phyloP scores from a whole-genome alignment of 2,797 vertebrate genomes.

The Acestrorhynchus altus region DNA sequence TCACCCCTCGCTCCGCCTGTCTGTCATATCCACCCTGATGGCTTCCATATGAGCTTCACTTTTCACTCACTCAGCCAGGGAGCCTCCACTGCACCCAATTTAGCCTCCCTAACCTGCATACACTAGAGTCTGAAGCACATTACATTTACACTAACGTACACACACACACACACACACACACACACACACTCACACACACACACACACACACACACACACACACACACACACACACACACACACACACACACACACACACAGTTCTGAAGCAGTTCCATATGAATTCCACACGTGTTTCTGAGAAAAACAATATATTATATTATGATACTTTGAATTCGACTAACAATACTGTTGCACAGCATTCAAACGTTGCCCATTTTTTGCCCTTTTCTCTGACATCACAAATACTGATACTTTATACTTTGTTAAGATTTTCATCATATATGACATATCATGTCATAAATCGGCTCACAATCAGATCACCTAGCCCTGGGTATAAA shows the following conservation, averaged over 20 bases:
- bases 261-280: too few relatives aligned
- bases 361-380: too few relatives aligned
- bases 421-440: too few relatives aligned
- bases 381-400: too few relatives aligned
- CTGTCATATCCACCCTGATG: conserved; percentile 24
- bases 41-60: conserved; percentile 8
- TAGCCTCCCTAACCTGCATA: not conserved
- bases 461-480: too few relatives aligned
- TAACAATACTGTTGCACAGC: too few relatives aligned
- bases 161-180: not conserved
- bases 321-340: too few relatives aligned
- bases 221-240: not conserved
- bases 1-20: conserved; percentile 33
- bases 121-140: not conserved
- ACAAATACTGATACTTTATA: too few relatives aligned
- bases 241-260: too few relatives aligned
- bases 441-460: too few relatives aligned
- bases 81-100: conserved; percentile 14
- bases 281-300: too few relatives aligned
- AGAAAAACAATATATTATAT: too few relatives aligned
- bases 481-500: not conserved
- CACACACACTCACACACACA: not conserved
- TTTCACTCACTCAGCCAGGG: conserved; percentile 18
- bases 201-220: not conserved
- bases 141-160: not conserved